Evolutionary conservation across 1,140 invertebrate species (phyloP).

Genomic region (Pachypeltis micranthus): DNA sequence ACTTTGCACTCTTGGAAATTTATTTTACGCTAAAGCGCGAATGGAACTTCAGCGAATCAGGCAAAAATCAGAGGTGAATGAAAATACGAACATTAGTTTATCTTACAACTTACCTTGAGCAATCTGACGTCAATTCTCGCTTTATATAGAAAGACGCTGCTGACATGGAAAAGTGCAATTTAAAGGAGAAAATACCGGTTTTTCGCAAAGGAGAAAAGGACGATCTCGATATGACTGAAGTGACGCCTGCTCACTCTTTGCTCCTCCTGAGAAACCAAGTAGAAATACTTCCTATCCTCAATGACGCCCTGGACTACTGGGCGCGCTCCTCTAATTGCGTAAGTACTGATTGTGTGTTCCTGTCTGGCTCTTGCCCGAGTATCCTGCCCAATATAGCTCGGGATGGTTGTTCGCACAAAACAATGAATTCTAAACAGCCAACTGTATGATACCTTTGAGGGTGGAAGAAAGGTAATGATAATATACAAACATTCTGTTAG

Average conservation of each 20-base stretch:
- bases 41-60: not conserved
- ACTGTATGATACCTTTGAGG: too few relatives aligned
- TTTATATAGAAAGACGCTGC: not conserved
- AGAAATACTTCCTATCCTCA: not conserved
- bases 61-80: not conserved
- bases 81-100: too few relatives aligned
- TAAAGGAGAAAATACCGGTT: not conserved
- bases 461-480: too few relatives aligned
- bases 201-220: not conserved
- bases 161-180: not conserved
- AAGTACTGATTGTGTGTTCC: too few relatives aligned
- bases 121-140: too few relatives aligned
- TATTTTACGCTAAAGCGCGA: not conserved
- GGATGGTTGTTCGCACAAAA: too few relatives aligned
- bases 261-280: not conserved
- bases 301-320: not conserved
- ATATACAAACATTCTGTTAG: too few relatives aligned
- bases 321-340: too few relatives aligned
- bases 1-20: not conserved
- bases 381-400: too few relatives aligned
- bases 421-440: too few relatives aligned
- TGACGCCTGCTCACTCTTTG: not conserved
- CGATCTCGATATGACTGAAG: not conserved
- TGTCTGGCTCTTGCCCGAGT: too few relatives aligned
- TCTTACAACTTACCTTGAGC: too few relatives aligned